Evolutionary conservation across 2,797 vertebrate genomes (phyloP).

Genomic region (Acanthornis magna): DNA sequence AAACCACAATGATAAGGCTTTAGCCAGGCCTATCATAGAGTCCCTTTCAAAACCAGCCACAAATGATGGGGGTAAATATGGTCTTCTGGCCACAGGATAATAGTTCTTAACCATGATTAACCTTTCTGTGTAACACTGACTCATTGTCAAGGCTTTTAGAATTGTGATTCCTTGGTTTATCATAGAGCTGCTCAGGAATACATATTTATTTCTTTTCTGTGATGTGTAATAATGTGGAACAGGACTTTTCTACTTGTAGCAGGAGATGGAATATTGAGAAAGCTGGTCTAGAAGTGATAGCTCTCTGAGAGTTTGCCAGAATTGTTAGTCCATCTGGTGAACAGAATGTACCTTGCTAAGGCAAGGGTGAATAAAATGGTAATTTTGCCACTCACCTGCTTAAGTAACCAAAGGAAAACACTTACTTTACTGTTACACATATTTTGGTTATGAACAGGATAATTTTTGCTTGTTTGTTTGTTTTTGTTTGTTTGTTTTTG

Average conservation of each 20-base stretch:
- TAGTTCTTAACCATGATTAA: constrained; percentile 47
- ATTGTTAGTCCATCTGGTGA: neutral
- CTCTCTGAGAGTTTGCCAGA: neutral
- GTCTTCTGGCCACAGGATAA: constrained; percentile 63
- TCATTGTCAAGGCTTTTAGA: neutral
- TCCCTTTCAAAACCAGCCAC: constrained; percentile 61
- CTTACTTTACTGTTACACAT: neutral
- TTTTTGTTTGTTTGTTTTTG: too few relatives aligned
- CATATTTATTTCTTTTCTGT: neutral
- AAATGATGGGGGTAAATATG: constrained; percentile 52
- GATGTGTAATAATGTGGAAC: neutral
- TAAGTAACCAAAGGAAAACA: neutral
- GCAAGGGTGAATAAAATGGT: neutral
- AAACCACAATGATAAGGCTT: constrained; percentile 69
- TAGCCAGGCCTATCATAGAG: constrained; percentile 22
- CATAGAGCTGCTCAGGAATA: neutral
- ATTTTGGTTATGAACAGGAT: neutral
- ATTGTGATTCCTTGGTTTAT: neutral
- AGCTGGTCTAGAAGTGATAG: neutral
- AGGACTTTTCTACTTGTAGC: neutral
- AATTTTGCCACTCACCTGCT: neutral
- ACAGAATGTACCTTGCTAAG: neutral
- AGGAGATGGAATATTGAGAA: neutral
- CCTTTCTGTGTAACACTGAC: neutral
- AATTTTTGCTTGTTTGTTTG: neutral